A percentile compares a stretch with the other conserved stretches of the same genome.
Conservation (phyloP, 2,888 invertebrate species). For the Idaea biselata region DNA sequence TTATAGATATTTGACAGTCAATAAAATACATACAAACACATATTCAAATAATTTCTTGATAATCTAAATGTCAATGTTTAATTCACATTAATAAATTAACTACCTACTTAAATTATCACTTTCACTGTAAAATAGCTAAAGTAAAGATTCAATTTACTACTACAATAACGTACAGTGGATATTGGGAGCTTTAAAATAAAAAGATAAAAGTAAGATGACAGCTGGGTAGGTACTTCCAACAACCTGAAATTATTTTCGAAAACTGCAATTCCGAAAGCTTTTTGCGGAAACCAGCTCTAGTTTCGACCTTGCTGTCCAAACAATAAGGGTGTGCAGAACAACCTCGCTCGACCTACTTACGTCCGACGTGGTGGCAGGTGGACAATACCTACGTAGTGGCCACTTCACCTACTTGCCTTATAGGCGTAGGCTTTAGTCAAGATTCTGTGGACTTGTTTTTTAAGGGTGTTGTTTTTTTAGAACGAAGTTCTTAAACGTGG, state of each 20-base stretch:
- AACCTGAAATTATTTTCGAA: neutral
- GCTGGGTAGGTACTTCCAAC: neutral
- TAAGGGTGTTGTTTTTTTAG: neutral
- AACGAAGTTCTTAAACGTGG: neutral
- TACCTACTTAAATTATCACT: too few species aligned
- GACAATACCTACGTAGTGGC: constrained; percentile 35
- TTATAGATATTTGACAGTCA: too few species aligned
- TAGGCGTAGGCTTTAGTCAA: neutral
- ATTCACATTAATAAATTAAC: too few species aligned
- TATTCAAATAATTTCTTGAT: too few species aligned
- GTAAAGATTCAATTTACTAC: too few species aligned
- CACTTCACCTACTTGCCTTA: constrained; percentile 55
- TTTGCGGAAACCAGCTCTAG: neutral
- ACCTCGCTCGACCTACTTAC: constrained; percentile 27
- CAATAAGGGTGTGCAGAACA: neutral
- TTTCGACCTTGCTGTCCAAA: neutral
- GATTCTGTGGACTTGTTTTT: constrained; percentile 1
- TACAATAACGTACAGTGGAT: too few species aligned
- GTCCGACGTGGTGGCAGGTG: constrained; percentile 33
- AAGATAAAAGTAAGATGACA: neutral
- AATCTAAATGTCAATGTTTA: too few species aligned
- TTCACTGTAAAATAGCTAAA: too few species aligned
- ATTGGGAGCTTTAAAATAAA: too few species aligned
- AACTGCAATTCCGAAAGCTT: neutral
- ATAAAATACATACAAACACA: too few species aligned